phyloP scores from a whole-genome alignment of 1,140 invertebrate genomes.

The Galleria mellonella region DNA sequence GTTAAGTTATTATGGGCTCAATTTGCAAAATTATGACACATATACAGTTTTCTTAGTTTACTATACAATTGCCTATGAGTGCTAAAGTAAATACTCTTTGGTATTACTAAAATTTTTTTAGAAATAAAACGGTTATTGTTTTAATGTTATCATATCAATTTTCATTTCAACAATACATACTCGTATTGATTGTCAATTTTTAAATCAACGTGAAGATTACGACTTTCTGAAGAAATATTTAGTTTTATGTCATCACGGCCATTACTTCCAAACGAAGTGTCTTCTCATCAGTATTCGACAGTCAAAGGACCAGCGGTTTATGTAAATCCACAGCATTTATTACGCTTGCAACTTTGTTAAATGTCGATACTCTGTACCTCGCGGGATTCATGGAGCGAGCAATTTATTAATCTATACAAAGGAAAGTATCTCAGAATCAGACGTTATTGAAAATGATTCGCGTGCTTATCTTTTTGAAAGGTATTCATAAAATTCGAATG shows the following conservation, averaged over 20 bases:
- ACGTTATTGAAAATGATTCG: slow-evolving; percentile 18
- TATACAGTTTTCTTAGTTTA: too few species aligned
- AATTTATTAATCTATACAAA: slow-evolving; percentile 35
- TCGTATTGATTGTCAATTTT: not conserved
- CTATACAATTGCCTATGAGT: too few species aligned
- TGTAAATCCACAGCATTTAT: slow-evolving; percentile 52
- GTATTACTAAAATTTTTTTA: too few species aligned
- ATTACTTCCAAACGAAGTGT: slow-evolving; percentile 23
- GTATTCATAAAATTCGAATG: slow-evolving; percentile 19
- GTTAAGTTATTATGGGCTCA: too few species aligned
- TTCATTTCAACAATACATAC: not conserved
- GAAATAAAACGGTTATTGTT: too few species aligned
- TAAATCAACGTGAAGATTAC: not conserved
- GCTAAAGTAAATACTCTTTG: too few species aligned
- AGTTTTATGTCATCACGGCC: slow-evolving; percentile 24
- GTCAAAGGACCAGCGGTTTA: slow-evolving; percentile 42
- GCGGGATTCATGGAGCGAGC: slow-evolving; percentile 28
- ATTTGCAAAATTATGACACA: too few species aligned
- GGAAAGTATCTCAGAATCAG: slow-evolving; percentile 15
- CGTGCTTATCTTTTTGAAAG: slow-evolving; percentile 7
- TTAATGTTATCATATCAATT: slow-evolving; percentile 3
- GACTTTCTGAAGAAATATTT: slow-evolving; percentile 28
- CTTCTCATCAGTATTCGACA: slow-evolving; percentile 45
- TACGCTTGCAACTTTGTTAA: slow-evolving; percentile 31
- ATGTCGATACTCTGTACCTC: slow-evolving; percentile 23